A percentile compares a stretch with the other conserved stretches of the same genome.
phyloP scores from a whole-genome alignment of 2,797 vertebrate species.

The Myripristis murdjan region DNA sequence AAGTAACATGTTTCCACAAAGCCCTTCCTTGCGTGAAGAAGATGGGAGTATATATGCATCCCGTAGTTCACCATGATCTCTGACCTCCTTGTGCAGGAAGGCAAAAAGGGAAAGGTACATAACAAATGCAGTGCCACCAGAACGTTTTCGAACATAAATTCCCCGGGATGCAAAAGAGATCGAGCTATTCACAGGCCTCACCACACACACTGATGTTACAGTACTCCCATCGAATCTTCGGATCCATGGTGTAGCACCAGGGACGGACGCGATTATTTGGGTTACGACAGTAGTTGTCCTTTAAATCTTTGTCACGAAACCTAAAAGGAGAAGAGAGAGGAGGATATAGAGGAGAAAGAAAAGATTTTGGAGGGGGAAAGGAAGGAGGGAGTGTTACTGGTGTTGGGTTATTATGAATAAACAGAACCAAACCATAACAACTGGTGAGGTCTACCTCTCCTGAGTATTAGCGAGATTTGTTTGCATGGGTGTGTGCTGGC shows the following conservation, averaged over 20 bases:
- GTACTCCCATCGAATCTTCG: slow-evolving; percentile 94
- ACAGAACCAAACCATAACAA: slow-evolving; percentile 52
- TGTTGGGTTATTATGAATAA: not conserved
- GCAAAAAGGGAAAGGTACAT: too few species aligned
- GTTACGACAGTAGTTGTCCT: slow-evolving; percentile 99
- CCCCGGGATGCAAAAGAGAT: not conserved
- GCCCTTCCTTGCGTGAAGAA: not conserved
- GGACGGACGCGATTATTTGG: slow-evolving; percentile 94
- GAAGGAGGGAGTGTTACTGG: not conserved
- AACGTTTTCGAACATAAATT: not conserved
- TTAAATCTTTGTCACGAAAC: slow-evolving; percentile 94
- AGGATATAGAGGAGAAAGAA: slow-evolving; percentile 22
- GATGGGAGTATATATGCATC: not conserved
- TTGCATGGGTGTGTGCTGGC: slow-evolving; percentile 57
- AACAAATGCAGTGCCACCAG: too few species aligned
- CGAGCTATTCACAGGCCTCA: slow-evolving; percentile 76
- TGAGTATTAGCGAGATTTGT: slow-evolving; percentile 49
- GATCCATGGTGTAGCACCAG: slow-evolving; percentile 98
- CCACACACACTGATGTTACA: slow-evolving; percentile 96
- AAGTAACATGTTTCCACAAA: slow-evolving; percentile 31
- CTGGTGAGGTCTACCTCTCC: slow-evolving; percentile 55
- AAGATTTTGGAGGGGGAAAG: slow-evolving; percentile 10
- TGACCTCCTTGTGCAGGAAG: too few species aligned
- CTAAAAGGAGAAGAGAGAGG: slow-evolving; percentile 74
- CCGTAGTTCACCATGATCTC: too few species aligned